Base-by-base conservation (phyloP, 2,113 vertebrate genomes). In the Australoheros scitulus region DNA sequence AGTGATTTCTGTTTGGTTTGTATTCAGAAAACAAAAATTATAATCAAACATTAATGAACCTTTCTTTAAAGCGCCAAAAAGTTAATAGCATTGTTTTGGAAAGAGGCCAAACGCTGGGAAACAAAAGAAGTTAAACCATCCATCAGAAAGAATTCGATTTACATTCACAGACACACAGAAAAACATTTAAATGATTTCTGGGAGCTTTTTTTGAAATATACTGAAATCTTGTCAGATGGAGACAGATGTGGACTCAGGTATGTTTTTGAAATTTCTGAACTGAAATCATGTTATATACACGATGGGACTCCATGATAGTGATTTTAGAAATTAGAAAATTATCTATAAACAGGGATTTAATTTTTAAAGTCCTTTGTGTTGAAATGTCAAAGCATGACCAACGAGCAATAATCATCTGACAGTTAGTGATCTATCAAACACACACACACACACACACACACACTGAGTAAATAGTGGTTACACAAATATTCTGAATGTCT, bases 61-160 rank as follows among this genome's bases (percentile, higher is more conserved):
- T 11, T 1, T 47, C 24, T 43, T 47, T 50, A 26, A 0, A 20
- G 26, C 50, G 41, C 41, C 18, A 2, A 29, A 68, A 68, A 11
- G 11, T 15, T 70, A 20, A 50, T 7, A 50, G 17, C 41, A 7
- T 4, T 50, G 65, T 20, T 50, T 50, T 50, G 65, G 24, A 0
- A 70, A 70, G 3, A 18, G 41, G 50, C 22, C 24, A 18, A 50
- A 50, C 41, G 0, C 2, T 68, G 22, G 3, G 47, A 29, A 0
- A 47, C 38, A 17, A 10, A 47, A 10, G 64, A 65, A 20, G 38
- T 65, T 5, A 38, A 43, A 34, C 15, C n/a, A 43, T 43, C 41
- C 36, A 14, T 2, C 0, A 18, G 0, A n/a, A 1, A 14, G 11
- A 8, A 41, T 13, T 0, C 0, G 4, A 3, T 0, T 8, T 15